Evolutionary conservation across 1,140 invertebrate genomes (phyloP), one percentile per base, ranked within the genome.

Genomic region (Sinonovacula constricta): DNA sequence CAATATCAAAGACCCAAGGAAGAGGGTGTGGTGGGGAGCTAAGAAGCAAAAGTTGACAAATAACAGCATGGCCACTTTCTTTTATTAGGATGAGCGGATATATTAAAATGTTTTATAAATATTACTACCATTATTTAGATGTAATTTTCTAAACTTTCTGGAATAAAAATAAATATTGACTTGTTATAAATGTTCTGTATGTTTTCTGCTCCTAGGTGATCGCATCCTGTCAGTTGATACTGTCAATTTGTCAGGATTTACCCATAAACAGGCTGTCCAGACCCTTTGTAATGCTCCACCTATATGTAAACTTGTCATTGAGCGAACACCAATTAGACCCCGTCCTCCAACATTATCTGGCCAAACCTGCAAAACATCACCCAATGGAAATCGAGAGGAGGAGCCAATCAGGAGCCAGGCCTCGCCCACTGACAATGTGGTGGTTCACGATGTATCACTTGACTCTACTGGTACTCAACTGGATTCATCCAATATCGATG

Each of bases 261-360:
- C 75, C 7, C 75, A 78, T 39, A 78, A 59, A 39, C 45, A 78
- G 28, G 75, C 75, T 34, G 66, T 78, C 7, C 51, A 78, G 57
- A 26, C 59, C 10, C 49, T 78, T 1, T 62, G 49, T 51, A 39
- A 69, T 62, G 75, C 75, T 60, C 75, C 75, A 63, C 75, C 75
- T 53, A 62, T 78, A 31, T 78, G 65, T 62, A 67, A 68, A 30
- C 66, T 78, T 24, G 22, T 60, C 14, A 28, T 78, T 3, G 56
- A 51, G 30, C 33, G 66, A 56, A 30, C 22, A 31, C 26, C 36
- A 28, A 63, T 24, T 18, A 45, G 18, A 18, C 18, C 39, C 39
- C 39, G 39, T 18, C 39, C 39, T 10, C 39, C 39, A 7, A 10
- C 39, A 45, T 7, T 7, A 10, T 7, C 7, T 18, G 18, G 39